Evolutionary conservation across 2,797 vertebrate genomes (phyloP).

Genomic region (Lophotriccus pileatus): DNA sequence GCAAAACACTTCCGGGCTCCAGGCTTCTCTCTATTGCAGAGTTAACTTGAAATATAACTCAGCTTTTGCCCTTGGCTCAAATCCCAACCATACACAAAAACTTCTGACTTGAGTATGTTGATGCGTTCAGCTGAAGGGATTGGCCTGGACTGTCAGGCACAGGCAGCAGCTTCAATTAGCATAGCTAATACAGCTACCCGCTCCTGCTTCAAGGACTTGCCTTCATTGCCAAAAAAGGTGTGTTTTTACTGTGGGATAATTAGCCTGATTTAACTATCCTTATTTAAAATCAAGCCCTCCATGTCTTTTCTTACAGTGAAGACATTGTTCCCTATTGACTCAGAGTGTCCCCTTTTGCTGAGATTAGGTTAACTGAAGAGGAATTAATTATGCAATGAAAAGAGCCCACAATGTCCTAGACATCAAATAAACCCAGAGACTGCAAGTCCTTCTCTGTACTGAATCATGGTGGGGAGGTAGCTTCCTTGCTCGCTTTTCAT

Average conservation of each 20-base stretch:
- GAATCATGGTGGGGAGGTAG: not conserved
- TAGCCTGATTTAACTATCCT: not conserved
- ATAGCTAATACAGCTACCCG: not conserved
- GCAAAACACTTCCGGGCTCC: conserved; percentile 33
- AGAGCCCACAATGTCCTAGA: not conserved
- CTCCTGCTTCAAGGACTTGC: not conserved
- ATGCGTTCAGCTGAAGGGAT: not conserved
- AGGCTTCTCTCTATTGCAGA: conserved; percentile 15
- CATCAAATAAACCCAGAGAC: not conserved
- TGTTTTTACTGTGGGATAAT: conserved; percentile 27
- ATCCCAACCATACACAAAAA: conserved; percentile 39
- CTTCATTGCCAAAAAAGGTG: conserved; percentile 59
- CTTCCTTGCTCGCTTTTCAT: not conserved
- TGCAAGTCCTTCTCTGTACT: not conserved
- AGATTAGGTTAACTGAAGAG: not conserved
- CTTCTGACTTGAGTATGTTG: conserved; percentile 21
- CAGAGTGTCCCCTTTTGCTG: not conserved
- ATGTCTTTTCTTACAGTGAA: not conserved
- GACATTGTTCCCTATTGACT: not conserved
- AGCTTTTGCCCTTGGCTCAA: conserved; percentile 44
- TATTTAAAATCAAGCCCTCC: not conserved
- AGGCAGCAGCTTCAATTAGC: conserved; percentile 3
- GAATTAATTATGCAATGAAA: not conserved
- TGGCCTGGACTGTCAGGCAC: not conserved
- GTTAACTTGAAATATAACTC: conserved; percentile 41